Evolutionary conservation across 2,797 vertebrate genomes (phyloP).

Genomic region (Chelidonichthys spinosus): DNA sequence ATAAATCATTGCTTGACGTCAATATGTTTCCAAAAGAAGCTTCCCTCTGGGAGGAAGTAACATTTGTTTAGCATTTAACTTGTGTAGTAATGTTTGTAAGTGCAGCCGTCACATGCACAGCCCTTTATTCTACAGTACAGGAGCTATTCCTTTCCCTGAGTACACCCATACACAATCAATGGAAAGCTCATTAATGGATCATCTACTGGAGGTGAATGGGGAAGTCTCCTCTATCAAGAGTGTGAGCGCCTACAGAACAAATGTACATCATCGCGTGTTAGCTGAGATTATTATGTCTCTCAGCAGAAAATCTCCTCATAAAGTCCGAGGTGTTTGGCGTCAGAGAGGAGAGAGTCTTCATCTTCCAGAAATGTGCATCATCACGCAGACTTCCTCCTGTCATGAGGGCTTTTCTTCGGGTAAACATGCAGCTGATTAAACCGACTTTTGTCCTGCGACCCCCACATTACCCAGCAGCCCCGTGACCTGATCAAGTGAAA

Average conservation of each 20-base stretch:
- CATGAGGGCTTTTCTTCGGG: not conserved
- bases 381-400: not conserved
- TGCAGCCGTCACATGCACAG: not conserved
- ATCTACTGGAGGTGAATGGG: constrained; percentile 41
- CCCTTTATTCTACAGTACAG: not conserved
- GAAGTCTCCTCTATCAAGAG: constrained; percentile 32
- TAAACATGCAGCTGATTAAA: not conserved
- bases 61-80: not conserved
- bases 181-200: constrained; percentile 47
- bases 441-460: not conserved
- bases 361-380: not conserved
- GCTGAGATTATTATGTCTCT: constrained; percentile 30
- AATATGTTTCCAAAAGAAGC: not conserved
- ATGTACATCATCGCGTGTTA: constrained; percentile 43
- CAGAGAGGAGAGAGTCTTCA: not conserved
- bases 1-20: not conserved
- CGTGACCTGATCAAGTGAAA: constrained; percentile 1
- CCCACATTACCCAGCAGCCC: not conserved
- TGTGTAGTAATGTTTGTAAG: not conserved
- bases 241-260: constrained; percentile 3
- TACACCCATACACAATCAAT: constrained; percentile 33
- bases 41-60: not conserved
- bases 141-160: not conserved
- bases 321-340: not conserved
- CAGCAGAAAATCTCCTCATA: constrained; percentile 8